phyloP scores from a whole-genome alignment of 2,113 vertebrate species.

The Balaeniceps rex region DNA sequence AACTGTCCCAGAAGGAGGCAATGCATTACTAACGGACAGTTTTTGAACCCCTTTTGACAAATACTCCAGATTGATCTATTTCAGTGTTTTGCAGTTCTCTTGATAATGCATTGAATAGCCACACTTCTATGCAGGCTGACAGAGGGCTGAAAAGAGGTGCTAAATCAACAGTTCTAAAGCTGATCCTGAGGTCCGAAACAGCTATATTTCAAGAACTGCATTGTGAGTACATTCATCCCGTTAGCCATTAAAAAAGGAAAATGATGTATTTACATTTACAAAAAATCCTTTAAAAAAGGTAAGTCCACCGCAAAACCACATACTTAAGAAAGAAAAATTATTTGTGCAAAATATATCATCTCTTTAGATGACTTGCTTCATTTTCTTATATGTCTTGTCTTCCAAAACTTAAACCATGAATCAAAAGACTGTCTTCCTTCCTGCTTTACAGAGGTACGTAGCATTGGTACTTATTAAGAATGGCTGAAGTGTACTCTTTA shows the following conservation, averaged over 20 bases:
- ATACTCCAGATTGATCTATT: background rate
- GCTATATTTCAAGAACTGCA: background rate
- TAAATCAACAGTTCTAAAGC: background rate
- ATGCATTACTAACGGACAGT: accelerated
- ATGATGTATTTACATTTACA: background rate
- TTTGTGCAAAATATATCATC: background rate
- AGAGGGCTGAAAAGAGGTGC: background rate
- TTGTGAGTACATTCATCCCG: background rate
- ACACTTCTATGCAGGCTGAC: background rate
- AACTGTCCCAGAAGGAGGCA: background rate
- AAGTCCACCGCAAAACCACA: background rate
- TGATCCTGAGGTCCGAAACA: background rate
- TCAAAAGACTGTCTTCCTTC: background rate
- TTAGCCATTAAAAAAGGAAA: background rate
- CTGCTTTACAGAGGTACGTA: background rate
- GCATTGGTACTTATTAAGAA: background rate
- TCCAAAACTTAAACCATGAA: background rate
- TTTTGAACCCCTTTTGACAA: background rate
- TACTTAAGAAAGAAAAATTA: background rate
- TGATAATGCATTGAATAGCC: background rate
- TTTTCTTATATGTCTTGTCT: background rate
- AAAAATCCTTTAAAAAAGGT: background rate
- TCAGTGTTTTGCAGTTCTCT: background rate
- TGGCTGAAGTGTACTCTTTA: background rate
- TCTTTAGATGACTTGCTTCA: background rate